Percentiles rank a stretch among this genome's conserved stretches.
phyloP scores from a whole-genome alignment of 2,797 vertebrate species.

The Bucorvus abyssinicus region DNA sequence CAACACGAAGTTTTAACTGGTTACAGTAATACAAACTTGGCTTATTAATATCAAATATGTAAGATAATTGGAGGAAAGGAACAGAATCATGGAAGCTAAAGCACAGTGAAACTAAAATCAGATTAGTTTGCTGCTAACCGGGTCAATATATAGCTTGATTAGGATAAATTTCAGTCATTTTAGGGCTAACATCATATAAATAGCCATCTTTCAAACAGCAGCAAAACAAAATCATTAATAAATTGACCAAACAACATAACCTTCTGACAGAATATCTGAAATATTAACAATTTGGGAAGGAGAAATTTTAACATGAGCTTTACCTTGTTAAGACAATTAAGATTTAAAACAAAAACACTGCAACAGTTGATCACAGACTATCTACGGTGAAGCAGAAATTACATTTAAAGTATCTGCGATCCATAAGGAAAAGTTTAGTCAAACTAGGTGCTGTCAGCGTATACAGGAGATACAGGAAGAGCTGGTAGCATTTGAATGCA shows the following conservation, averaged over 20 bases:
- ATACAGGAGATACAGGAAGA: neutral
- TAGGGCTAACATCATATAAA: constrained; percentile 33
- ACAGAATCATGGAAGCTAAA: constrained; percentile 20
- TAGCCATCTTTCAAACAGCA: constrained; percentile 4
- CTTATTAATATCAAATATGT: constrained; percentile 5
- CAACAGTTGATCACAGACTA: neutral
- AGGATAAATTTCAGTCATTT: constrained; percentile 34
- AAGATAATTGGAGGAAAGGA: constrained; percentile 13
- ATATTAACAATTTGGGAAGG: neutral
- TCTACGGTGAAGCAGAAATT: neutral
- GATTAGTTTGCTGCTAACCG: constrained; percentile 40
- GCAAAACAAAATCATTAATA: constrained; percentile 39
- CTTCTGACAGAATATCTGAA: constrained; percentile 22
- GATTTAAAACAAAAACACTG: neutral
- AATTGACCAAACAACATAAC: constrained; percentile 25
- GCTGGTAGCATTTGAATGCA: neutral
- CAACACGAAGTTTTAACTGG: neutral
- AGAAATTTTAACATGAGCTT: constrained; percentile 28
- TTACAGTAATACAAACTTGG: neutral
- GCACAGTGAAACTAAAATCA: constrained; percentile 31
- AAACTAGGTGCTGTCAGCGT: neutral
- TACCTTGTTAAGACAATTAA: constrained; percentile 45
- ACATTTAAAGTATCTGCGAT: constrained; percentile 19
- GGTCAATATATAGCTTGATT: constrained; percentile 38
- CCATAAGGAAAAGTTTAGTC: neutral